Percentiles rank a stretch among this genome's conserved stretches.
Evolutionary conservation across 2,888 invertebrate genomes (phyloP).

Genomic region (Crocallis elinguaria): DNA sequence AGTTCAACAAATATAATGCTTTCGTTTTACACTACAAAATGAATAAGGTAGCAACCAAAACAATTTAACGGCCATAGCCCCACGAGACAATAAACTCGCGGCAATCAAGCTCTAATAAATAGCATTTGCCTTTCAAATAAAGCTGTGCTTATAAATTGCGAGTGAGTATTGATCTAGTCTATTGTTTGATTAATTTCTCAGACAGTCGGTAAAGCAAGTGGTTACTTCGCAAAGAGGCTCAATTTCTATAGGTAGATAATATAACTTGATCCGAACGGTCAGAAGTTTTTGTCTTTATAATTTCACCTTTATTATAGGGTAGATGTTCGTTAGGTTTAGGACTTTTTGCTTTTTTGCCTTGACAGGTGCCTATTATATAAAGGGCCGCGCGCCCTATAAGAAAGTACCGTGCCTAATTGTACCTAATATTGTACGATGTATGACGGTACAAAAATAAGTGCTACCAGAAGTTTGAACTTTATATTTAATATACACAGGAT

Average conservation of each 20-base stretch:
- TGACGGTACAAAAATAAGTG: too few species aligned
- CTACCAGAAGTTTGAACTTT: too few species aligned
- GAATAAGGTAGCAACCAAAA: too few species aligned
- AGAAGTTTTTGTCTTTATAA: constrained; percentile 29
- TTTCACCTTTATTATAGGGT: constrained; percentile 12
- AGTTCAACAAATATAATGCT: too few species aligned
- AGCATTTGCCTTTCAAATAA: constrained; percentile 12
- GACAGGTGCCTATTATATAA: too few species aligned
- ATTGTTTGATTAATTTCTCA: constrained; percentile 14
- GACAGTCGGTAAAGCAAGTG: constrained; percentile 2
- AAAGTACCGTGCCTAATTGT: too few species aligned
- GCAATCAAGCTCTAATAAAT: background rate
- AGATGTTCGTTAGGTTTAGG: background rate
- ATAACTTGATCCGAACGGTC: constrained; percentile 28
- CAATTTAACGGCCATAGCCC: too few species aligned
- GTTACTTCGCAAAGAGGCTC: constrained; percentile 1
- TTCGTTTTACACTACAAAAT: too few species aligned
- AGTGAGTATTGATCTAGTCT: constrained; percentile 2
- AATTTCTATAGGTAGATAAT: constrained; percentile 15
- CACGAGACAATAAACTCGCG: too few species aligned
- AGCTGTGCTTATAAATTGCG: background rate
- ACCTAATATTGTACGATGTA: too few species aligned
- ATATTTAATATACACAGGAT: too few species aligned
- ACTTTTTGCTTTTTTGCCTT: background rate
- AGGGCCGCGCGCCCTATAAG: too few species aligned